Conservation (phyloP, 2,888 invertebrate genomes). For the Watsonalla cultraria region DNA sequence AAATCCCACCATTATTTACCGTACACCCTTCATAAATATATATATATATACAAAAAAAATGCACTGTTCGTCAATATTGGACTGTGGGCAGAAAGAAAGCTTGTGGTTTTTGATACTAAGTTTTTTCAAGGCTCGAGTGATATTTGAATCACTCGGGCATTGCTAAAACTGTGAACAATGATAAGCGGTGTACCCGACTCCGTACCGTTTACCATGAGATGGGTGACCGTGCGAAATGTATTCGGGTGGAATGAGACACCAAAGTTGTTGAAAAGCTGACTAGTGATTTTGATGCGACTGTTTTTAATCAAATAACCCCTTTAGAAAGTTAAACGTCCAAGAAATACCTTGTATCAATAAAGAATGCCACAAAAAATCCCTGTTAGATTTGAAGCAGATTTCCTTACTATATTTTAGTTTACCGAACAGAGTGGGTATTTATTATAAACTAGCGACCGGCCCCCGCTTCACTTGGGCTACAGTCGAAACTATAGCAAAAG, state of each 20-base stretch:
- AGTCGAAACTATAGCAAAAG: too few relatives aligned
- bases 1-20: too few relatives aligned
- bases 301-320: too few relatives aligned
- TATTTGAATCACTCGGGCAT: neutral
- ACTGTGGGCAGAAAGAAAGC: slow-evolving; percentile 66
- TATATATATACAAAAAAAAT: slow-evolving; percentile 23
- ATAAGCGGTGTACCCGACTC: slow-evolving; percentile 13
- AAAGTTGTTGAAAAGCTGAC: neutral
- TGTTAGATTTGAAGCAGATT: too few relatives aligned
- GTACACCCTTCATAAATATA: slow-evolving; percentile 9
- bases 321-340: too few relatives aligned
- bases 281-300: neutral
- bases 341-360: too few relatives aligned
- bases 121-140: too few relatives aligned
- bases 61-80: slow-evolving; percentile 66
- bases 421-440: too few relatives aligned
- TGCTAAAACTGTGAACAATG: slow-evolving; percentile 24
- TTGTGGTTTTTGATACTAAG: slow-evolving; percentile 48
- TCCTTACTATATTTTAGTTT: too few relatives aligned
- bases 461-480: too few relatives aligned
- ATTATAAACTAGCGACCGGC: too few relatives aligned
- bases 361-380: too few relatives aligned
- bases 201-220: slow-evolving; percentile 18
- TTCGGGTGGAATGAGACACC: neutral
- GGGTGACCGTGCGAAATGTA: slow-evolving; percentile 1